Percentiles rank a stretch among this genome's conserved stretches.
Conservation (phyloP, 2,797 vertebrate species). For the Taeniopygia guttata region DNA sequence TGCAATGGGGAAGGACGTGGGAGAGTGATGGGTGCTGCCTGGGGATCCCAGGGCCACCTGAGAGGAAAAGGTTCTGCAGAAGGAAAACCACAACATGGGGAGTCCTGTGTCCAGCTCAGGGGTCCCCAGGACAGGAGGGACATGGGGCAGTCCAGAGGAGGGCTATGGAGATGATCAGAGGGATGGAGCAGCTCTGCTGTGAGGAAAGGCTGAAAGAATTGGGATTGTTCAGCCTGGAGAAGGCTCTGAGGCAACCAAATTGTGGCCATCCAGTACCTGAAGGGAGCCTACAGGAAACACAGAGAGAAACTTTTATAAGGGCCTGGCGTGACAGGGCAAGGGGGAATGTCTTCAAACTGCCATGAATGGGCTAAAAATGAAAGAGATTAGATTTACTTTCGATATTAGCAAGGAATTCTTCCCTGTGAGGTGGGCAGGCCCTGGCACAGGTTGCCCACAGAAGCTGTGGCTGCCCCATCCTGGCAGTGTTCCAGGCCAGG, state of each 20-base stretch:
- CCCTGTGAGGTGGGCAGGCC: fast-evolving
- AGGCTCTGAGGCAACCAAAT: background rate
- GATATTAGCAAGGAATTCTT: background rate
- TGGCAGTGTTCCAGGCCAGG: background rate
- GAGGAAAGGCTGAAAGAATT: background rate
- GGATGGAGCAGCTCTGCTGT: background rate
- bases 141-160: background rate
- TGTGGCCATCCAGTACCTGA: background rate
- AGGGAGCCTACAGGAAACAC: background rate
- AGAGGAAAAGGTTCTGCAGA: background rate
- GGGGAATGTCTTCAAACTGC: background rate
- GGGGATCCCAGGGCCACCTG: fast-evolving
- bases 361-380: background rate
- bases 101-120: background rate
- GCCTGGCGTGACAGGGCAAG: background rate
- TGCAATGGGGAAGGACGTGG: background rate
- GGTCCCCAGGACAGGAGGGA: background rate
- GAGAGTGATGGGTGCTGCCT: background rate
- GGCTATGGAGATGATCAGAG: background rate
- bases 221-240: background rate
- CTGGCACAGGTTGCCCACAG: background rate
- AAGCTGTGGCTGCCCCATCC: background rate
- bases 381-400: background rate
- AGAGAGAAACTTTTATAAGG: background rate
- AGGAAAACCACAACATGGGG: too few species aligned